Evolutionary conservation across 37 sponge, comb jelly and placozoan species (phyloP), one percentile per base, ranked within the genome.

Genomic region (Dysidea cf. avara): DNA sequence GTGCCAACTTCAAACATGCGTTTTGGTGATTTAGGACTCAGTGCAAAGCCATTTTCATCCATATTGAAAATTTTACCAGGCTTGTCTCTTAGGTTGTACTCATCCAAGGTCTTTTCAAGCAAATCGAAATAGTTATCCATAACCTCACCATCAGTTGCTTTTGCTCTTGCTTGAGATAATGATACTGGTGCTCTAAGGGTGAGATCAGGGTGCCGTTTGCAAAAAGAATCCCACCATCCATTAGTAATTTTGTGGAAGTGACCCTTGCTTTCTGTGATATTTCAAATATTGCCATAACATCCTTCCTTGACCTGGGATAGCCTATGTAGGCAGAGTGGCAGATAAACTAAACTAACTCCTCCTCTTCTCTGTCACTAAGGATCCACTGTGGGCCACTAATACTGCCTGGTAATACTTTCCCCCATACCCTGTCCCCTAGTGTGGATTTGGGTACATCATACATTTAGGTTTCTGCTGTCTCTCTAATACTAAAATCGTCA

Each of bases 1-100:
- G 35, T 24, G 22, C 79, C 74, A 2, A 32, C 53, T 22, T 11
- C 37, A 46, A 20, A 71, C 17, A 78, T 49, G 0, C 53, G 57
- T 49, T 72, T 77, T 20, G 25, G 49, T 36, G 70, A 29, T 7
- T 58, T n/a, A 7, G 62, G 86, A 39, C 71, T 49, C 1, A 85
- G 46, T 31, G 86, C 79, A 16, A 85, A 21, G 18, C 86, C 84
- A 24, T 68, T 78, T 36, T 85, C 74, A 39, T 85, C 78, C 43
- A 56, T 50, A 36, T 85, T 85, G 38, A 80, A 79, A 2, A 77
- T 65, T 32, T 24, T 26, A 6, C 59, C 34, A 7, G 86, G 86
- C 14, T 78, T 78, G 62, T 71, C 67, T 0, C 68, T 17, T 7
- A 84, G 53, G 17, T 59, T 64, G 58, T 84, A 58, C 7, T 84